Evolutionary conservation across 2,797 vertebrate genomes (phyloP).

Genomic region (Microctenopoma stevenorrisi): DNA sequence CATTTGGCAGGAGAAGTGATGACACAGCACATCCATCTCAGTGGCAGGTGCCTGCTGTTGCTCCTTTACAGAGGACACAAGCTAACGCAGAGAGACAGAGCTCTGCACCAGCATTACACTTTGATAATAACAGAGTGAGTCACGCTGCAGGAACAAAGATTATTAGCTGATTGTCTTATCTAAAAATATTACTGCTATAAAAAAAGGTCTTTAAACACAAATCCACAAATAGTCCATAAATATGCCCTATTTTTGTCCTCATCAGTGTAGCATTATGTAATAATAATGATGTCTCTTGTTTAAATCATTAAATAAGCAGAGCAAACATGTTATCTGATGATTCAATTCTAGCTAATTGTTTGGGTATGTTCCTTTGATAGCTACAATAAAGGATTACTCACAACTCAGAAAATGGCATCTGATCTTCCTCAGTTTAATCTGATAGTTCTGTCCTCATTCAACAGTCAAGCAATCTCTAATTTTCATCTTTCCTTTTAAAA

Average conservation of each 20-base stretch:
- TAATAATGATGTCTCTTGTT: background rate
- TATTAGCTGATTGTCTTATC: constrained; percentile 23
- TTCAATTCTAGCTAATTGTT: constrained; percentile 18
- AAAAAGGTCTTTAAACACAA: constrained; percentile 14
- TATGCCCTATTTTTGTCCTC: constrained; percentile 22
- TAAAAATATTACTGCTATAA: constrained; percentile 43
- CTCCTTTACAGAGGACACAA: constrained; percentile 67
- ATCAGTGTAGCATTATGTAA: constrained; percentile 17
- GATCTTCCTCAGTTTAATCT: background rate
- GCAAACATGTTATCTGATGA: constrained; percentile 15
- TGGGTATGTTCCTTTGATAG: constrained; percentile 9
- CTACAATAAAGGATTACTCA: constrained; percentile 3
- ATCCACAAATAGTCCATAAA: constrained; percentile 40
- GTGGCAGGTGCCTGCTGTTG: constrained; percentile 75
- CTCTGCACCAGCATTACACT: constrained; percentile 28
- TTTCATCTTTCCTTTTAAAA: background rate
- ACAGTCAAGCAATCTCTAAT: background rate
- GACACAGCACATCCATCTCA: constrained; percentile 75
- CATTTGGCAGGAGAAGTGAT: constrained; percentile 74
- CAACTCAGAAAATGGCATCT: constrained; percentile 5
- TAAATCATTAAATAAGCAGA: constrained; percentile 5
- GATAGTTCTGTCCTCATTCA: background rate
- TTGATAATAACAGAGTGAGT: constrained; percentile 39
- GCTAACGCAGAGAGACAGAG: constrained; percentile 24
- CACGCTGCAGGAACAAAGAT: constrained; percentile 20